These are phyloP conservation scores for Trachythela sp. DNA, from an alignment of 64 coral and sea anemone species.

Conservation along the genomic window DNA sequence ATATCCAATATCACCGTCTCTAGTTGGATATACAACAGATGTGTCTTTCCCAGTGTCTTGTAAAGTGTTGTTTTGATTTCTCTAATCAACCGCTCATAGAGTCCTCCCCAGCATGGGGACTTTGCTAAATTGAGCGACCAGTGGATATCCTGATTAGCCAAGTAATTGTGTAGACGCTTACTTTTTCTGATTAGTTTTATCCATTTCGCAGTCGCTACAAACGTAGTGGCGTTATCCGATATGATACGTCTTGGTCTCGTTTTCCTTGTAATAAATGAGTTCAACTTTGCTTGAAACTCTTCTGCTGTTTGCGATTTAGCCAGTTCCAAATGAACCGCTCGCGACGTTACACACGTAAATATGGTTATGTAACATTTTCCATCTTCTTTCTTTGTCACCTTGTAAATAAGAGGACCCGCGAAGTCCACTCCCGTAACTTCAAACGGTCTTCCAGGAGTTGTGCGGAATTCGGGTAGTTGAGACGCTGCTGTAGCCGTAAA, in stretches of 20 bases:
- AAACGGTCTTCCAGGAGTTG: too few species aligned
- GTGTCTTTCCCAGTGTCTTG: neutral
- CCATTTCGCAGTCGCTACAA: neutral
- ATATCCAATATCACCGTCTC: neutral
- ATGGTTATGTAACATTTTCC: slow-evolving; percentile 48
- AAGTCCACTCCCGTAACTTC: slow-evolving; percentile 54
- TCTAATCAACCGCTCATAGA: neutral
- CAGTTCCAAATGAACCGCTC: neutral
- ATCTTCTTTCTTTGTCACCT: slow-evolving; percentile 45
- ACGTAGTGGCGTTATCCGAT: neutral
- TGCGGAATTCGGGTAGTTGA: slow-evolving; percentile 42
- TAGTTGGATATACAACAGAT: neutral
- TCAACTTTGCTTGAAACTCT: neutral
- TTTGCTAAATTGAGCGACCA: neutral
- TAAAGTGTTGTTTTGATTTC: too few species aligned
- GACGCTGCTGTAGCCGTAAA: slow-evolving; percentile 39
- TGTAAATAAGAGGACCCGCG: slow-evolving; percentile 34
- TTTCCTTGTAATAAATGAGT: neutral
- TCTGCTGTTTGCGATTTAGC: neutral
- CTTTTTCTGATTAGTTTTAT: slow-evolving; percentile 7
- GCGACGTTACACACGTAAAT: neutral
- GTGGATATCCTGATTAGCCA: neutral
- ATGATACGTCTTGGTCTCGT: neutral
- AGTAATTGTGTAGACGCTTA: neutral
- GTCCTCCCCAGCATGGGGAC: neutral